Evolutionary conservation across 2,797 vertebrate genomes (phyloP).

Genomic region (Myotis planiceps): DNA sequence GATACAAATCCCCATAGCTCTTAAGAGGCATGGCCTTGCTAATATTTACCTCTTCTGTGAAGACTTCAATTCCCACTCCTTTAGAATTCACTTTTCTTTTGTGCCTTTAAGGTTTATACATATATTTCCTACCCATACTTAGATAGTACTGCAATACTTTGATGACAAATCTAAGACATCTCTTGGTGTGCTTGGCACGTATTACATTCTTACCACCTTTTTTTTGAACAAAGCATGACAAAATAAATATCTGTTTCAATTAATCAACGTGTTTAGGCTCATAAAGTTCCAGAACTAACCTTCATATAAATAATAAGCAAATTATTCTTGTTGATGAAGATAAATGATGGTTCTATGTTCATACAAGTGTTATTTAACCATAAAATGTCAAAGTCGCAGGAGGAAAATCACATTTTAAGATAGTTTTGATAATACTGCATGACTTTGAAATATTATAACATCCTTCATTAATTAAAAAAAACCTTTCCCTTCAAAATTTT

Average conservation of each 20-base stretch:
- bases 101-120: not conserved
- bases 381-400: not conserved
- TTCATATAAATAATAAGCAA: not conserved
- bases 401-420: not conserved
- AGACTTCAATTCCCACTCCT: not conserved
- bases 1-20: not conserved
- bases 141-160: not conserved
- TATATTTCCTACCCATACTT: not conserved
- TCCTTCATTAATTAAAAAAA: not conserved
- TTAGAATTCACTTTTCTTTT: not conserved
- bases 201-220: not conserved
- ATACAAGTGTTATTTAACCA: not conserved
- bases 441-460: not conserved
- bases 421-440: not conserved
- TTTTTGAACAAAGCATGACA: not conserved
- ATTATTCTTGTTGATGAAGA: slow-evolving; percentile 3
- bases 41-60: not conserved
- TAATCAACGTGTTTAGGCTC: not conserved
- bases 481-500: not conserved
- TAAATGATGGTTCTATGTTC: not conserved
- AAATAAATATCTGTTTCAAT: not conserved
- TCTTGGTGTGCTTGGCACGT: not conserved
- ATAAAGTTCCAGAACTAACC: not conserved
- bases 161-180: not conserved
- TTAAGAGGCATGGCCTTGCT: not conserved